phyloP scores from a whole-genome alignment of 2,113 vertebrate species.

The Sturnira hondurensis region DNA sequence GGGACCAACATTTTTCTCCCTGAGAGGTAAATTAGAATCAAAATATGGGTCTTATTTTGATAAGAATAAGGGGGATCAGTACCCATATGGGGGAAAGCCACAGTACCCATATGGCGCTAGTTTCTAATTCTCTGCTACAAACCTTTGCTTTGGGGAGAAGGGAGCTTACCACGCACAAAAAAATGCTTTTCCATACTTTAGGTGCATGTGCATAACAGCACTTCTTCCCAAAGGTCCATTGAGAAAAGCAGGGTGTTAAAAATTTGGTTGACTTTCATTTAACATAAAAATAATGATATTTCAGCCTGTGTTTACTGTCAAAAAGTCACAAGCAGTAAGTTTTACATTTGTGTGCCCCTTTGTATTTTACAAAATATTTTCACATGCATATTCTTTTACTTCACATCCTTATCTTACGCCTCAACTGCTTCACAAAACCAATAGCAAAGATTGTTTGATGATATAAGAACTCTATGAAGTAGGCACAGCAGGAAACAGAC shows the following conservation, averaged over 20 bases:
- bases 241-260: background rate
- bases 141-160: background rate
- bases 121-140: background rate
- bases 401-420: background rate
- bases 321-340: background rate
- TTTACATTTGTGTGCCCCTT: background rate
- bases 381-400: background rate
- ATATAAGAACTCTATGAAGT: background rate
- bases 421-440: background rate
- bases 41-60: background rate
- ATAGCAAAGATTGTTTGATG: background rate
- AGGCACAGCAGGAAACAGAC: background rate
- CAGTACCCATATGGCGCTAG: background rate
- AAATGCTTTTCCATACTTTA: background rate
- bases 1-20: background rate
- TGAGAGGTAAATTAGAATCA: background rate
- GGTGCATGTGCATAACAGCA: background rate
- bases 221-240: background rate
- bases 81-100: background rate
- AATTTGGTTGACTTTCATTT: background rate
- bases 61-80: no score
- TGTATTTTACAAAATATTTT: background rate
- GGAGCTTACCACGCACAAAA: background rate
- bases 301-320: background rate
- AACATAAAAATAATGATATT: conserved; percentile 23